Base-by-base conservation (phyloP, 2,797 vertebrate species). In the Eospalax fontanierii region DNA sequence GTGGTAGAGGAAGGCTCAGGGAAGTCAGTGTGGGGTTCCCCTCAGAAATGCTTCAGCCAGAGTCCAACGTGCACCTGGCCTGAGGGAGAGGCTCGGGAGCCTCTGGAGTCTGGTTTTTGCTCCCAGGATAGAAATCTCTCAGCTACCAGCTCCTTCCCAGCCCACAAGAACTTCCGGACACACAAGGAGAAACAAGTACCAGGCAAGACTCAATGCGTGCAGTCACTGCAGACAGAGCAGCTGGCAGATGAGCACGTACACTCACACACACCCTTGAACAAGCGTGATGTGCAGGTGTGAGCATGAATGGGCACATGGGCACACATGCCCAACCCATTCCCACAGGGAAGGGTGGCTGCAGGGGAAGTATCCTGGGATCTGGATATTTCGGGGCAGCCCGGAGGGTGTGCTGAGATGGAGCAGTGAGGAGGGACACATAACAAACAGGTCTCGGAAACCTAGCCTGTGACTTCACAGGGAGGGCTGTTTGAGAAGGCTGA, bases 251-350 rank as follows among this genome's bases (percentile, higher is more conserved):
- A 30, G 73, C 1, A 0, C 6, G 6, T 7, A 3, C 15, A 38
- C 46, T 15, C 35, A 21, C 1, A 40, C 1, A 19, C 7, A 9
- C 8, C 15, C 0, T 0, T 46, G 5, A 2, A 4, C 8, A 43
- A 40, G 57, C 9, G 10, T 3, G 16, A 12, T 0, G 0, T 16
- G 43, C 11, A n/a, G 30, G 73, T 2, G 2, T 43, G 18, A n/a
- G 30, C 65, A 38, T 9, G 1, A 2, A 4, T n/a, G 73, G 21
- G 16, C 38, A 43, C 74, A 35, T 50, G 33, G 71, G 46, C 78
- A 70, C 1, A 14, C 18, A 14, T 38, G 85, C 61, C 59, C 11
- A 22, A 73, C 14, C 33, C 21, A n/a, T 19, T n/a, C 10, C 43
- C 68, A 22, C 40, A 5, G 50, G 26, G 46, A 71, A 26, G 43